These are phyloP conservation scores for Eulemur rufifrons DNA, from an alignment of 2,113 vertebrate genomes.

Conservation along the genomic window DNA sequence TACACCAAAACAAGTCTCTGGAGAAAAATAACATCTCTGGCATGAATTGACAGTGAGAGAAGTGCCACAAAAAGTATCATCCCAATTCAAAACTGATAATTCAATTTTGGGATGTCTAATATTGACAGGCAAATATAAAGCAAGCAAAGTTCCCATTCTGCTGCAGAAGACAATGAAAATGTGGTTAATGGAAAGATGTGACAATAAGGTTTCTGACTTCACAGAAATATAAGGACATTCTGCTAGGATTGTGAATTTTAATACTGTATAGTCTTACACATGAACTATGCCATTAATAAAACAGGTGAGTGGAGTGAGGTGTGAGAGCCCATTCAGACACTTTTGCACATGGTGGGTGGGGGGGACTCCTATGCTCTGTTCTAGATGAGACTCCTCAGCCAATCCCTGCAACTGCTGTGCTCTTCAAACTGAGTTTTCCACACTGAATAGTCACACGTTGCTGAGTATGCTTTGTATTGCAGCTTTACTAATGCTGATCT, in stretches of 20 bases:
- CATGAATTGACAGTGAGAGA: not conserved
- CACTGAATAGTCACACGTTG: rapidly evolving
- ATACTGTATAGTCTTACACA: not conserved
- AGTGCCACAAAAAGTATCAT: not conserved
- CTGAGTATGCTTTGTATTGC: not conserved
- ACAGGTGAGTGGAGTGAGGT: not conserved
- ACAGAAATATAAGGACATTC: not conserved
- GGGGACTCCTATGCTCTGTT: no score
- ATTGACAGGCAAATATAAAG: not conserved
- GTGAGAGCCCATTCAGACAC: no score
- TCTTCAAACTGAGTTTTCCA: not conserved
- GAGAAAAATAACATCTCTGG: constrained; percentile 23
- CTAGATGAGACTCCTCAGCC: not conserved
- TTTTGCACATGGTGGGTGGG: not conserved
- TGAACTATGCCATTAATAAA: not conserved
- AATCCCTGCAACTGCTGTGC: rapidly evolving
- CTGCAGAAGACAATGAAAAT: not conserved
- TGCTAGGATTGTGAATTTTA: not conserved
- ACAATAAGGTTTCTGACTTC: not conserved
- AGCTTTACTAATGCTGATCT: not conserved
- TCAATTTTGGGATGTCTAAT: not conserved
- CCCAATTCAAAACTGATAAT: not conserved
- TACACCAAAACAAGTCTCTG: not conserved
- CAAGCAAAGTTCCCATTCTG: not conserved
- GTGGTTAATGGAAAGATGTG: not conserved